Percentiles rank a stretch among this genome's conserved stretches.
These are phyloP conservation scores for Ceratina japonica DNA, from an alignment of 1,140 invertebrate genomes.

Conservation along the genomic window DNA sequence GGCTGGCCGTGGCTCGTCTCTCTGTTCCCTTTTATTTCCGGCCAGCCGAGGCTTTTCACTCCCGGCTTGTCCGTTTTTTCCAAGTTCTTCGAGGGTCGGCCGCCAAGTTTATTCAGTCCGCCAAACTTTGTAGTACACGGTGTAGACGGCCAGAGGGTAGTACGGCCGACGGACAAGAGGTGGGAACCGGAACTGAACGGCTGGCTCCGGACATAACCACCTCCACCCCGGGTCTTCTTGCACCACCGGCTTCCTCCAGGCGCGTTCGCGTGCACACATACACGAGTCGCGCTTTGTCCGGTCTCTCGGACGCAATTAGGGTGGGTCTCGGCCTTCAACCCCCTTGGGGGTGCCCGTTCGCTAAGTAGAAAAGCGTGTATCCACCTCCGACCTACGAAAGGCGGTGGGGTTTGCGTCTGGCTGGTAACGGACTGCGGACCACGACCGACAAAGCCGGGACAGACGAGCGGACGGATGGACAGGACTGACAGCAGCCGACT, in stretches of 20 bases:
- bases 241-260: constrained; percentile 9
- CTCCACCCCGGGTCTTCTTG: constrained; percentile 37
- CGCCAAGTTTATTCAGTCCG: constrained; percentile 79
- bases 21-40: constrained; percentile 61
- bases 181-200: constrained; percentile 74
- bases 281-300: constrained; percentile 78
- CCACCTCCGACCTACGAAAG: constrained; percentile 71
- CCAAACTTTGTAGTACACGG: constrained; percentile 80
- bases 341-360: constrained; percentile 72
- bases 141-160: constrained; percentile 79
- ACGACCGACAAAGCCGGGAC: constrained; percentile 54
- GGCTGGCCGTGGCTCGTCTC: constrained; percentile 21
- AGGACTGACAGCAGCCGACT: constrained; percentile 73
- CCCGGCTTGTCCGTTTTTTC: constrained; percentile 70
- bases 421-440: constrained; percentile 58
- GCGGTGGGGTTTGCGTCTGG: constrained; percentile 63
- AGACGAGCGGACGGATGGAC: constrained; percentile 61
- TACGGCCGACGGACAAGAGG: constrained; percentile 72
- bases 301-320: constrained; percentile 80
- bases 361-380: constrained; percentile 80
- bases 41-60: constrained; percentile 60
- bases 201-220: constrained; percentile 74
- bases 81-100: constrained; percentile 74
- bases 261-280: constrained; percentile 69
- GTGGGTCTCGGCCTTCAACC: constrained; percentile 74